Conservation (phyloP, 2,888 invertebrate species). For the Kuschelorhynchus macadamiae region DNA sequence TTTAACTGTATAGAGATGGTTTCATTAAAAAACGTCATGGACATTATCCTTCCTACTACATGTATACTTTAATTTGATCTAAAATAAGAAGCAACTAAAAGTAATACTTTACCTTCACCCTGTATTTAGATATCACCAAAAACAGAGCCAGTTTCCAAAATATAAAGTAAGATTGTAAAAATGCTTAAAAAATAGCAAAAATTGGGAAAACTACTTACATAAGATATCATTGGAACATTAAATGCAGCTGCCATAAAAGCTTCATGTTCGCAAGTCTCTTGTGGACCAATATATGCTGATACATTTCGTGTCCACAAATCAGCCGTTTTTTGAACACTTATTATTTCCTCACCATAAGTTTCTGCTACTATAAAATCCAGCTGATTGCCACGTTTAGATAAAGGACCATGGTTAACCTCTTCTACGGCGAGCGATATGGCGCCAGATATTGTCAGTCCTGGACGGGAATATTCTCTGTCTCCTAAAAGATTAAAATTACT, state of each 20-base stretch:
- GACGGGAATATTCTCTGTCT: constrained; percentile 84
- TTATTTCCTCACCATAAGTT: constrained; percentile 90
- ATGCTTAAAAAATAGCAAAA: no score
- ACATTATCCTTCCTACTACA: no score
- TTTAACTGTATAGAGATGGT: no score
- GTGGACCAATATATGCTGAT: constrained; percentile 90
- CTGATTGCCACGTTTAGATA: constrained; percentile 77
- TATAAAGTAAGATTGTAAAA: no score
- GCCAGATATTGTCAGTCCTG: constrained; percentile 81
- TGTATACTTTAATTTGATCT: no score
- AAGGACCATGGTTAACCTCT: constrained; percentile 77
- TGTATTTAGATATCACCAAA: no score
- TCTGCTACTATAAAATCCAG: constrained; percentile 88
- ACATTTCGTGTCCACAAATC: constrained; percentile 87
- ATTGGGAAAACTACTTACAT: no score
- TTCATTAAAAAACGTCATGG: no score
- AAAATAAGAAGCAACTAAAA: no score
- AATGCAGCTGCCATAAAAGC: constrained; percentile 94
- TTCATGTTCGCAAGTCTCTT: constrained; percentile 93
- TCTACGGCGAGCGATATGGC: constrained; percentile 90
- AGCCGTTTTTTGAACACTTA: constrained; percentile 89
- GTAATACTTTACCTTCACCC: no score
- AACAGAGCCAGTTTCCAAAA: no score
- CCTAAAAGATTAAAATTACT: constrained; percentile 65
- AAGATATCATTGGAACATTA: constrained; percentile 96